Evolutionary conservation across 2,797 vertebrate species (phyloP).

Genomic region (Periparus ater): DNA sequence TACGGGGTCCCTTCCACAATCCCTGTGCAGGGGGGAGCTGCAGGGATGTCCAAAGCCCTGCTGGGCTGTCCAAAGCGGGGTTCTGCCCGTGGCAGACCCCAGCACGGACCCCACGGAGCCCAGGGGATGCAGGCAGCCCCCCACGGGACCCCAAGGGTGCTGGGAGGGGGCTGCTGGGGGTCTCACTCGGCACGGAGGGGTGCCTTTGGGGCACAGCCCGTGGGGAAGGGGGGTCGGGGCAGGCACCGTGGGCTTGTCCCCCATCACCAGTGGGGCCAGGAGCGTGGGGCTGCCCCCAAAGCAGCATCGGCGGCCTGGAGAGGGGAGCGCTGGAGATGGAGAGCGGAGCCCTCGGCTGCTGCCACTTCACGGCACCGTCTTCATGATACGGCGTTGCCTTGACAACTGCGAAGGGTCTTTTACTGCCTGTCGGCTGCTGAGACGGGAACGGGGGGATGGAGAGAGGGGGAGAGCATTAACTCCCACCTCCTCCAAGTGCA

Average conservation of each 20-base stretch:
- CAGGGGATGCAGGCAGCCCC: background rate
- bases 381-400: constrained; percentile 50
- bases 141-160: accelerated
- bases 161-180: background rate
- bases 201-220: background rate
- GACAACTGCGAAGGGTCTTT: constrained; percentile 68
- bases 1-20: background rate
- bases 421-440: constrained; percentile 59
- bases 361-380: constrained; percentile 50
- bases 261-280: background rate
- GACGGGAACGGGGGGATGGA: background rate
- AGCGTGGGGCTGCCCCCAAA: accelerated
- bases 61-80: accelerated
- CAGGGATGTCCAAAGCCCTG: background rate
- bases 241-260: background rate
- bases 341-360: constrained; percentile 52
- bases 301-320: background rate
- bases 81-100: background rate
- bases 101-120: background rate
- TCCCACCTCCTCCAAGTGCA: background rate
- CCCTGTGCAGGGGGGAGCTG: background rate
- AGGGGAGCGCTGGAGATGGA: background rate
- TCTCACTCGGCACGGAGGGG: background rate
- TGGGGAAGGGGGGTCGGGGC: background rate
- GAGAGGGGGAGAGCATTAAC: background rate